Percentiles rank a stretch among this genome's conserved stretches.
Evolutionary conservation across 2,797 vertebrate species (phyloP).

Genomic region (Psittacula derbiana): DNA sequence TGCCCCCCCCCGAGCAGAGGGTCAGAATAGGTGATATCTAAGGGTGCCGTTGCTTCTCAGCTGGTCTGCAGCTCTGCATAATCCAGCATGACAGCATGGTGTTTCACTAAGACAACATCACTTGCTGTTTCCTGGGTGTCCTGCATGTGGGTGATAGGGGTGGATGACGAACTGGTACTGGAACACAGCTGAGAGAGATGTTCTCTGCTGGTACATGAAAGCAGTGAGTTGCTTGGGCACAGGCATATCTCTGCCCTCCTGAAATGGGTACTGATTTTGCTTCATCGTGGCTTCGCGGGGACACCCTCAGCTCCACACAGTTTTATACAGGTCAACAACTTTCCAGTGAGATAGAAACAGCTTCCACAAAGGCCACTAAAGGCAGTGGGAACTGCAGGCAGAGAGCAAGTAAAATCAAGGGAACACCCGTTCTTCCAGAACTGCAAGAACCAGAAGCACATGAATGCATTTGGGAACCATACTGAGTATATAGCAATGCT

Average conservation of each 20-base stretch:
- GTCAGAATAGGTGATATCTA: background rate
- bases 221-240: background rate
- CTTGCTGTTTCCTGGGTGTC: background rate
- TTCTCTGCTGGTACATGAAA: background rate
- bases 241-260: background rate
- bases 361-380: background rate
- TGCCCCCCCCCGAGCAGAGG: background rate
- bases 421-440: background rate
- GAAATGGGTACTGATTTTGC: background rate
- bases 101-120: background rate
- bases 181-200: background rate
- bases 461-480: background rate
- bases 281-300: background rate
- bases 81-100: rapidly evolving
- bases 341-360: background rate
- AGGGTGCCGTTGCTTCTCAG: background rate
- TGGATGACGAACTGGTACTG: background rate
- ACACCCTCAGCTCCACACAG: background rate
- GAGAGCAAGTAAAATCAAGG: background rate
- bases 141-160: rapidly evolving
- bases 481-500: background rate
- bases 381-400: background rate
- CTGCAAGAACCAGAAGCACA: background rate
- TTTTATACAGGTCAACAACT: background rate
- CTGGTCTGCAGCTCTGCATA: rapidly evolving